A percentile compares a stretch with the other conserved stretches of the same genome.
phyloP scores from a whole-genome alignment of 2,888 invertebrate species.

The Drosophila austrosaltans region DNA sequence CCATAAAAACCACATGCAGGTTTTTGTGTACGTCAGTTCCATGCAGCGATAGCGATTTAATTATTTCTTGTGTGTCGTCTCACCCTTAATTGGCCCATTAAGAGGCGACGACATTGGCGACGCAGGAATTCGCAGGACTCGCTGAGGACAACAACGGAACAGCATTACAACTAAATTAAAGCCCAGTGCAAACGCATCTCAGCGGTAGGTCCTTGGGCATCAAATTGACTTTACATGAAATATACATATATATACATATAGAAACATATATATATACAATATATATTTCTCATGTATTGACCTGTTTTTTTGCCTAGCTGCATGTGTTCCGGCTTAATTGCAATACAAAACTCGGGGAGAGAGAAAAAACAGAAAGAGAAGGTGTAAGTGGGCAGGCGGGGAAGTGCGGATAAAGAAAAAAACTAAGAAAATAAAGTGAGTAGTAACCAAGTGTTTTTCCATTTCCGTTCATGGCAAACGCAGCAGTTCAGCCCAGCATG shows the following conservation, averaged over 20 bases:
- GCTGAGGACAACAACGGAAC: constrained; percentile 19
- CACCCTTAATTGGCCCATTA: constrained; percentile 83
- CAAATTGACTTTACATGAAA: constrained; percentile 76
- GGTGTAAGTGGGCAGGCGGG: background rate
- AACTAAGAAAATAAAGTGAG: constrained; percentile 3
- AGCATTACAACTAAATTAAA: constrained; percentile 59
- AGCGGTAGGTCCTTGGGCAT: constrained; percentile 63
- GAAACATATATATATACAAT: background rate
- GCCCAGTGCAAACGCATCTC: constrained; percentile 37
- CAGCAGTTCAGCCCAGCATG: constrained; percentile 59
- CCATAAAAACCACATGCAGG: constrained; percentile 22
- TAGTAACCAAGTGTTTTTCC: constrained; percentile 68
- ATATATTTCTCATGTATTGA: constrained; percentile 53
- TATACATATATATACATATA: constrained; percentile 54
- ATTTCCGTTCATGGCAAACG: constrained; percentile 61
- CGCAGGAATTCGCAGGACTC: constrained; percentile 7
- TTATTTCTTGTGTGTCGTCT: constrained; percentile 83
- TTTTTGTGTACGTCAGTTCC: constrained; percentile 45
- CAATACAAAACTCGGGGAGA: constrained; percentile 45
- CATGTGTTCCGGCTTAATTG: constrained; percentile 74
- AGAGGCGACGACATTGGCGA: constrained; percentile 43
- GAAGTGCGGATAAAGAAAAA: background rate
- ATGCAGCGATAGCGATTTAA: constrained; percentile 82
- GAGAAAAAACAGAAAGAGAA: background rate
- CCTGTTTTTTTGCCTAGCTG: constrained; percentile 68